Conservation (phyloP, 2,888 invertebrate species). For the Chromoteleia sp. region DNA sequence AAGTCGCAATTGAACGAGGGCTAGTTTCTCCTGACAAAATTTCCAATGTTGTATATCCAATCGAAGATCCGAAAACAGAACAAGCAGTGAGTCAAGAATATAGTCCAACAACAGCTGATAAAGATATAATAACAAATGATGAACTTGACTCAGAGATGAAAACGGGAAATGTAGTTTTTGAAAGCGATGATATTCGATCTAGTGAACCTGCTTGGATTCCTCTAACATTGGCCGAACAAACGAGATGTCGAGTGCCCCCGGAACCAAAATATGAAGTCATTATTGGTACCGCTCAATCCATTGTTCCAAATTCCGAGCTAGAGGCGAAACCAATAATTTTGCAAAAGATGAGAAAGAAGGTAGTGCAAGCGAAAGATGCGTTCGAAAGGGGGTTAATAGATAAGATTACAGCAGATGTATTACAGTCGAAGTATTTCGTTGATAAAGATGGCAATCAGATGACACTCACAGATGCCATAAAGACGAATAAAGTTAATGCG, state of each 20-base stretch:
- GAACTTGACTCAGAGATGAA: constrained; percentile 77
- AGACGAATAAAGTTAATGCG: constrained; percentile 89
- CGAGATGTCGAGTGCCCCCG: constrained; percentile 86
- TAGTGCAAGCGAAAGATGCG: constrained; percentile 91
- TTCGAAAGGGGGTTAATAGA: constrained; percentile 92
- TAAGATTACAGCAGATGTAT: constrained; percentile 89
- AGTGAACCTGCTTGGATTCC: background rate
- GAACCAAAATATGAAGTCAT: constrained; percentile 90
- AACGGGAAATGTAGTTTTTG: background rate
- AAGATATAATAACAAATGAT: constrained; percentile 84
- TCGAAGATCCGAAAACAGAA: constrained; percentile 84
- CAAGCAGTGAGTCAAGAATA: constrained; percentile 83
- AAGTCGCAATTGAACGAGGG: constrained; percentile 92
- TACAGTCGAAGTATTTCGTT: constrained; percentile 88
- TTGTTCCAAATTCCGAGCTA: constrained; percentile 86
- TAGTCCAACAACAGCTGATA: background rate
- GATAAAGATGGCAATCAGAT: constrained; percentile 87
- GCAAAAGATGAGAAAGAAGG: constrained; percentile 92
- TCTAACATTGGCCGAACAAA: constrained; percentile 87
- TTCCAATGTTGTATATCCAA: constrained; percentile 68
- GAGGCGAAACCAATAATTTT: constrained; percentile 89
- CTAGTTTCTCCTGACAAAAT: constrained; percentile 85
- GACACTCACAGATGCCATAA: constrained; percentile 91
- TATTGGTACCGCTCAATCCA: constrained; percentile 87
- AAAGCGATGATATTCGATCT: background rate